These are phyloP conservation scores for Stenoptilia bipunctidactyla DNA, from an alignment of 2,888 invertebrate species.

Conservation along the genomic window DNA sequence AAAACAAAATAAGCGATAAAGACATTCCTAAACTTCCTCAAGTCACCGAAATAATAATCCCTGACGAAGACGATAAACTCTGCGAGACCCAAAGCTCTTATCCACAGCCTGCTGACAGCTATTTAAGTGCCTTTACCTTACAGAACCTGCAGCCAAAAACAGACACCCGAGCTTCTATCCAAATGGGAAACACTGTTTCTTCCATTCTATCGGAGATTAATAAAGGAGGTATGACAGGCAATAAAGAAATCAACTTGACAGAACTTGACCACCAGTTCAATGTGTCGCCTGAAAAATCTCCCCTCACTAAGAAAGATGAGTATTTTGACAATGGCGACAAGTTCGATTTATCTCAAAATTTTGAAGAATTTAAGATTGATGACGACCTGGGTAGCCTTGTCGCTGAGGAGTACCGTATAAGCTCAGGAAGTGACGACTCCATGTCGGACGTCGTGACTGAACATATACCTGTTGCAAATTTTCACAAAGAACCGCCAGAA, in stretches of 20 bases:
- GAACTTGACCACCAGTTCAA: slow-evolving; percentile 59
- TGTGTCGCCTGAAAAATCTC: slow-evolving; percentile 35
- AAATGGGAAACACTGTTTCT: slow-evolving; percentile 74
- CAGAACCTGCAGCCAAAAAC: slow-evolving; percentile 49
- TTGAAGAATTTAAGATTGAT: slow-evolving; percentile 84
- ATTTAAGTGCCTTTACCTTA: slow-evolving; percentile 49
- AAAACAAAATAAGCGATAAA: slow-evolving; percentile 60
- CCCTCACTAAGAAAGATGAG: slow-evolving; percentile 38
- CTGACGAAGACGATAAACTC: slow-evolving; percentile 72
- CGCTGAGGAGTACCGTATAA: slow-evolving; percentile 65
- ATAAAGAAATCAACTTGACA: slow-evolving; percentile 55
- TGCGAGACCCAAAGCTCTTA: slow-evolving; percentile 43
- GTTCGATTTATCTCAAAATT: slow-evolving; percentile 80
- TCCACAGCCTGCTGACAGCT: slow-evolving; percentile 44
- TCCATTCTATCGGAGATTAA: slow-evolving; percentile 72
- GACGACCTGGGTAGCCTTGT: slow-evolving; percentile 73
- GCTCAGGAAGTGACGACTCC: slow-evolving; percentile 64
- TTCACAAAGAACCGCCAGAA: slow-evolving; percentile 41
- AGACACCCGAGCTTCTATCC: slow-evolving; percentile 66
- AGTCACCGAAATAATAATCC: slow-evolving; percentile 80
- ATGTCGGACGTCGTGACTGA: slow-evolving; percentile 55
- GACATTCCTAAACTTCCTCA: slow-evolving; percentile 82
- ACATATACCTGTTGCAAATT: slow-evolving; percentile 41
- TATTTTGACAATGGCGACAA: slow-evolving; percentile 69
- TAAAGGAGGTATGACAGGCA: slow-evolving; percentile 54